Conservation (phyloP, 1,140 invertebrate species). For the Conopomorpha cramerella region DNA sequence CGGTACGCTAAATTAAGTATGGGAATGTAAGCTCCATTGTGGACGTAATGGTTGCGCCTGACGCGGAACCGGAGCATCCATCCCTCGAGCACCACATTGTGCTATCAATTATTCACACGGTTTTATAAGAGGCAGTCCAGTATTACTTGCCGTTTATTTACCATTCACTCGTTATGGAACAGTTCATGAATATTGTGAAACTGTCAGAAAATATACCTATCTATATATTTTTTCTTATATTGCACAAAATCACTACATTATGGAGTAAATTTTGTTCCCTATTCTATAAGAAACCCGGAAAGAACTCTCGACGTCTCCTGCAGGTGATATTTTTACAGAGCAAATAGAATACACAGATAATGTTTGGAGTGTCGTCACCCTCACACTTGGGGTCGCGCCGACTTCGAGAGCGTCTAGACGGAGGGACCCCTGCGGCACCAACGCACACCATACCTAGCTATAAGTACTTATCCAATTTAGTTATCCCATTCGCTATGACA, state of each 20-base stretch:
- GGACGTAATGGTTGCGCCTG: too few species aligned
- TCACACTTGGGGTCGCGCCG: constrained; percentile 37
- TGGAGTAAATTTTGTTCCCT: neutral
- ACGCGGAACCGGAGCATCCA: too few species aligned
- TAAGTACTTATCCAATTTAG: constrained; percentile 8
- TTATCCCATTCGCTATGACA: too few species aligned
- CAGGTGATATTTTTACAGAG: constrained; percentile 38
- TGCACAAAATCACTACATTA: too few species aligned
- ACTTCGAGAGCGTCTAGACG: constrained; percentile 51
- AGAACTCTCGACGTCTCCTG: constrained; percentile 28
- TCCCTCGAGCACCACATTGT: too few species aligned
- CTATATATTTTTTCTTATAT: too few species aligned
- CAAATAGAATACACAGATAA: constrained; percentile 54
- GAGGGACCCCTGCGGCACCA: constrained; percentile 30
- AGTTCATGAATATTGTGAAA: too few species aligned
- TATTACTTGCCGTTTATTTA: too few species aligned
- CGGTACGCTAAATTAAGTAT: constrained; percentile 49
- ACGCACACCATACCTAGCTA: constrained; percentile 9
- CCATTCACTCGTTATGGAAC: too few species aligned
- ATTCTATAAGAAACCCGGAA: neutral
- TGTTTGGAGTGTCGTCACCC: constrained; percentile 35
- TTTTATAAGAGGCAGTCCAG: too few species aligned
- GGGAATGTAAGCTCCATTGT: constrained; percentile 45
- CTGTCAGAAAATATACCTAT: too few species aligned
- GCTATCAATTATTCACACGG: too few species aligned